Percentiles rank a stretch among this genome's conserved stretches.
Conservation (phyloP, 2,888 invertebrate species). For the Hipparchia semele region DNA sequence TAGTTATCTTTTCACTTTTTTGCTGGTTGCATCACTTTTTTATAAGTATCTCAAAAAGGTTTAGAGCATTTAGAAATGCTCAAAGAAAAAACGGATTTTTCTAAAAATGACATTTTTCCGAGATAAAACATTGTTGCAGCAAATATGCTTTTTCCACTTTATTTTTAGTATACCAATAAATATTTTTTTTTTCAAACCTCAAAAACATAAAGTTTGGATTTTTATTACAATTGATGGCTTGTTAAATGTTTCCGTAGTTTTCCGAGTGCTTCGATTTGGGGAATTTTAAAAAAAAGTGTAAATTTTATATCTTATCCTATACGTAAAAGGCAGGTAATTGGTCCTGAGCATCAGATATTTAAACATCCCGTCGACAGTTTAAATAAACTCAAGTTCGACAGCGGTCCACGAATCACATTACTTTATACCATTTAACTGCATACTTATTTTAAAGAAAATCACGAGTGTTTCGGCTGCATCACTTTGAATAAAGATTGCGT, state of each 20-base stretch:
- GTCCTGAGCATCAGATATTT: conserved; percentile 55
- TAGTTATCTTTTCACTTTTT: too few relatives aligned
- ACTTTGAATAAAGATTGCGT: conserved; percentile 39
- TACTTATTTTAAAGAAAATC: conserved; percentile 47
- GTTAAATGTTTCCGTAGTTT: neutral
- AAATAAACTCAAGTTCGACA: conserved; percentile 58
- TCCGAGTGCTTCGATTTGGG: conserved; percentile 10
- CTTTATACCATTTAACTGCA: conserved; percentile 56
- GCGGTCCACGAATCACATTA: conserved; percentile 55
- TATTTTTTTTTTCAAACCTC: too few relatives aligned
- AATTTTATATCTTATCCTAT: conserved; percentile 55
- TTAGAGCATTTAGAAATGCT: too few relatives aligned
- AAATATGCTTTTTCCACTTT: too few relatives aligned
- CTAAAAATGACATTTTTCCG: too few relatives aligned
- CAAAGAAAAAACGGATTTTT: too few relatives aligned
- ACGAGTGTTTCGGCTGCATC: conserved; percentile 20
- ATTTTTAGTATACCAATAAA: too few relatives aligned
- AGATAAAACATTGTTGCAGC: too few relatives aligned
- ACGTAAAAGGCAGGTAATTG: conserved; percentile 64
- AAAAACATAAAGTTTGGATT: neutral
- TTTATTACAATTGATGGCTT: neutral
- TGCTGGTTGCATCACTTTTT: too few relatives aligned
- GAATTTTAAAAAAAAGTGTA: conserved; percentile 41
- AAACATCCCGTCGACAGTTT: conserved; percentile 54
- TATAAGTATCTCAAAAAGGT: too few relatives aligned